Conservation (phyloP, 2,797 vertebrate genomes). For the Octomys mimax region DNA sequence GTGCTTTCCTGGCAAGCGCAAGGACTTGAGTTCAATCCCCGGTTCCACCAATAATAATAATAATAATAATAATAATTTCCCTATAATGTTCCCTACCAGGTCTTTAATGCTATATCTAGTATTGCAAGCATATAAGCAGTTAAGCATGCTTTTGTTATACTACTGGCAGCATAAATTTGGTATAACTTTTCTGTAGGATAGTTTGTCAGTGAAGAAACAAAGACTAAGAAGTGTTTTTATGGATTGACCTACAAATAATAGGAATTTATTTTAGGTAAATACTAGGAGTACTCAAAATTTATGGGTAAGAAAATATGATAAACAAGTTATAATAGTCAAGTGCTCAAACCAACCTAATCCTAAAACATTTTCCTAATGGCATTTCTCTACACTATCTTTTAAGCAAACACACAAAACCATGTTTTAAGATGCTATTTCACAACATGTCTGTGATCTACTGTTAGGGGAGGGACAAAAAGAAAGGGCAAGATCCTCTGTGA, state of each 20-base stretch:
- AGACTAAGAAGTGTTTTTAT: slow-evolving; percentile 59
- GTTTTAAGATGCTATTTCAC: slow-evolving; percentile 50
- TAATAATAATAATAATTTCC: neutral
- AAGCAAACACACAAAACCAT: slow-evolving; percentile 1
- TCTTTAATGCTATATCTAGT: neutral
- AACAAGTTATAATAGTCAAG: slow-evolving; percentile 54
- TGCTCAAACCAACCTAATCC: slow-evolving; percentile 47
- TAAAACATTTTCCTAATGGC: slow-evolving; percentile 44
- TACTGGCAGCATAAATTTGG: neutral
- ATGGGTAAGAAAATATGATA: slow-evolving; percentile 6
- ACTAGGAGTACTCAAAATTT: slow-evolving; percentile 33
- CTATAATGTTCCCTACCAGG: neutral
- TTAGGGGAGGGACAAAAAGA: neutral
- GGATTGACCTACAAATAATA: slow-evolving; percentile 10
- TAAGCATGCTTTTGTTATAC: neutral
- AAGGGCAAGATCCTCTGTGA: neutral
- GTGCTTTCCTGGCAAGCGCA: too few species aligned
- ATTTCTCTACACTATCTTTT: slow-evolving; percentile 26
- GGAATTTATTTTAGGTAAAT: slow-evolving; percentile 63
- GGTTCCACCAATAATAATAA: too few species aligned
- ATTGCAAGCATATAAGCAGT: neutral
- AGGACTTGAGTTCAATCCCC: neutral
- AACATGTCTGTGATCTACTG: slow-evolving; percentile 20
- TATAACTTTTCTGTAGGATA: neutral
- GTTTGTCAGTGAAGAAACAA: slow-evolving; percentile 40